phyloP scores from a whole-genome alignment of 2,888 invertebrate genomes.

The Patella pellucida region DNA sequence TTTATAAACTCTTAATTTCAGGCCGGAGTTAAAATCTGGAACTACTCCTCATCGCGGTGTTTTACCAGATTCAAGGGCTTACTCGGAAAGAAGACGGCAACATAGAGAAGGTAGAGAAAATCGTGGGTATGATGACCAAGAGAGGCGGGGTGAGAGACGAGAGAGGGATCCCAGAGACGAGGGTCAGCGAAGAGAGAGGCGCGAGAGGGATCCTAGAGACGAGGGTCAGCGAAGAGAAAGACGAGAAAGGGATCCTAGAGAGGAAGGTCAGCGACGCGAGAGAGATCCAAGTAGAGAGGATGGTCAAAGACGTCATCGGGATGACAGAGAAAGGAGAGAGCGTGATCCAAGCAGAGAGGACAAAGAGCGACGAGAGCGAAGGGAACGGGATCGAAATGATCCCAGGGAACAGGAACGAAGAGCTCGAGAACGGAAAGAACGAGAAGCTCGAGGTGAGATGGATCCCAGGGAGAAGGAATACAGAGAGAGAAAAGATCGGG shows the following conservation, averaged over 20 bases:
- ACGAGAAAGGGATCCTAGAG: conserved; percentile 5
- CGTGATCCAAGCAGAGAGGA: conserved; percentile 27
- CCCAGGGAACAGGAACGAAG: conserved; percentile 26
- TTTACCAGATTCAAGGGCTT: conserved; percentile 38
- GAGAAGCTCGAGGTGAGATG: not conserved
- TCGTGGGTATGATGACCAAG: not conserved
- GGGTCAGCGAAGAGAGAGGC: conserved; percentile 27
- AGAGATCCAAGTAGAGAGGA: conserved; percentile 27
- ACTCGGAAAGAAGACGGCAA: conserved; percentile 27
- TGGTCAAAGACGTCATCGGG: conserved; percentile 26
- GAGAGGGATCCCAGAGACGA: conserved; percentile 45
- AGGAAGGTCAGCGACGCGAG: conserved; percentile 10
- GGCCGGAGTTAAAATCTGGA: conserved; percentile 58
- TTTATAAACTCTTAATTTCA: conserved; percentile 28
- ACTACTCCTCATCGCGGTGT: conserved; percentile 55
- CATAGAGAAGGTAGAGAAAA: not conserved
- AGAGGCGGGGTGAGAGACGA: conserved; percentile 28
- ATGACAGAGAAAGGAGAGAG: conserved; percentile 33
- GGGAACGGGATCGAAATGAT: conserved; percentile 30
- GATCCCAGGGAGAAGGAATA: conserved; percentile 13
- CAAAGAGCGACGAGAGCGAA: conserved; percentile 22
- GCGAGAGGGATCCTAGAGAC: conserved; percentile 36
- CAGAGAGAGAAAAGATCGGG: not conserved
- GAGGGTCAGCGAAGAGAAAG: conserved; percentile 28
- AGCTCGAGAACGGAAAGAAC: conserved; percentile 31